Conservation (phyloP, 1,140 invertebrate genomes). For the Platyscapa corneri region DNA sequence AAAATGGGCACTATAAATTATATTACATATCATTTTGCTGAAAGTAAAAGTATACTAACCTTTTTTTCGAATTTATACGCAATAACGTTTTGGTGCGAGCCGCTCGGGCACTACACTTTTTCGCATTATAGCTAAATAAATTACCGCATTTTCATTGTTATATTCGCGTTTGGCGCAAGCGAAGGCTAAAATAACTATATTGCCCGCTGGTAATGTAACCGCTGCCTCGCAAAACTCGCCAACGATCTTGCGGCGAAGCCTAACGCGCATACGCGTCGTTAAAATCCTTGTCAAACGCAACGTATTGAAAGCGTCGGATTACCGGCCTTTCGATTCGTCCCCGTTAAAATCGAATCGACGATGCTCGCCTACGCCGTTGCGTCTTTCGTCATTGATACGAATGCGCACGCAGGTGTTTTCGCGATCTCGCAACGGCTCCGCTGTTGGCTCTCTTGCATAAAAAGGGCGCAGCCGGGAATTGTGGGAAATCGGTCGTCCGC, state of each 20-base stretch:
- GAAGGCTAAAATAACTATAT: not conserved
- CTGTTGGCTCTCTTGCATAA: not conserved
- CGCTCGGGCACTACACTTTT: not conserved
- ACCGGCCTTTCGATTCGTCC: not conserved
- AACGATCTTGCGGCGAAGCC: not conserved
- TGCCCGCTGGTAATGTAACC: not conserved
- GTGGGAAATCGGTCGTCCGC: not conserved
- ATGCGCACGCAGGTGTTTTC: constrained; percentile 25
- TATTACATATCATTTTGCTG: constrained; percentile 10
- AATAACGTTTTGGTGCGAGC: not conserved
- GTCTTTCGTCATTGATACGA: constrained; percentile 39
- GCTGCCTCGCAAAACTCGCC: not conserved
- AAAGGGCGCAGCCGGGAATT: not conserved
- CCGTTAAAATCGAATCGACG: constrained; percentile 31
- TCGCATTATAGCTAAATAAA: constrained; percentile 8
- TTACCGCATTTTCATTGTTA: not conserved
- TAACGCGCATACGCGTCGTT: not conserved
- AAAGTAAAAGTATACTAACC: constrained; percentile 22
- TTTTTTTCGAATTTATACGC: constrained; percentile 10
- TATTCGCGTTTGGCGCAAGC: not conserved
- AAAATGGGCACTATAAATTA: constrained; percentile 18
- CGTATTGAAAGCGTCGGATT: not conserved
- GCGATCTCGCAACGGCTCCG: constrained; percentile 11
- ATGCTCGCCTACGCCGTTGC: constrained; percentile 21
- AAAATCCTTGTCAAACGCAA: not conserved